Evolutionary conservation across 2,113 vertebrate species (phyloP), one percentile per base, ranked within the genome.

Genomic region (Chauna torquata): DNA sequence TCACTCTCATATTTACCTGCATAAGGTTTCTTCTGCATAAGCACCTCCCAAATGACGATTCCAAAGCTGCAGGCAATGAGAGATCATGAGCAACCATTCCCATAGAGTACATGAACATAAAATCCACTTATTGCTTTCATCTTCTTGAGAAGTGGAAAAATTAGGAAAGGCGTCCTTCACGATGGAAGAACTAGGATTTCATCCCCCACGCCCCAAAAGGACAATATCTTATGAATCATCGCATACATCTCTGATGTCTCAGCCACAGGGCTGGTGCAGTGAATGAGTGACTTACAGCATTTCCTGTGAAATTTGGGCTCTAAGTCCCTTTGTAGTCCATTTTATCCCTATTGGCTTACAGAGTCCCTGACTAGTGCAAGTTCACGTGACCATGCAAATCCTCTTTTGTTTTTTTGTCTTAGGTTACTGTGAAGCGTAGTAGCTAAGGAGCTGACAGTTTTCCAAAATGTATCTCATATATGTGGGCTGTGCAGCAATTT

Each of bases 1-100:
- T 45, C 9, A 36, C 40, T 32, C 1, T 45, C 5, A 7, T 18
- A 61, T 30, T 86, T 98, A 99, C 99, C 99, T 98, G 98, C 44
- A 28, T 98, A 98, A 0, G 98, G 98, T 74, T 99, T 99, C 97
- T 98, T 98, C 97, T 99, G 99, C 45, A 98, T 98, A 30, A 99
- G 98, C 34, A 99, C 98, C 97, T 99, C 99, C 99, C 99, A 99
- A 72, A 98, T 97, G 92, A 99, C 96, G 64, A 99, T 98, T n/a
- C 97, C 97, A 42, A 99, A 99, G 97, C 99, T 99, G 97, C 5
- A 61, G 91, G 85, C 23, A 65, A 83, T 17, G 34, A 55, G 78
- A 79, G 50, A 28, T 8, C 5, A 6, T 66, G 32, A 82, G 88
- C 38, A 16, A 62, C 18, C 32, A 25, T 40, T 82, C 28, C 86